Base-by-base conservation (phyloP, 2,888 invertebrate species). In the Periphyllus acericola region DNA sequence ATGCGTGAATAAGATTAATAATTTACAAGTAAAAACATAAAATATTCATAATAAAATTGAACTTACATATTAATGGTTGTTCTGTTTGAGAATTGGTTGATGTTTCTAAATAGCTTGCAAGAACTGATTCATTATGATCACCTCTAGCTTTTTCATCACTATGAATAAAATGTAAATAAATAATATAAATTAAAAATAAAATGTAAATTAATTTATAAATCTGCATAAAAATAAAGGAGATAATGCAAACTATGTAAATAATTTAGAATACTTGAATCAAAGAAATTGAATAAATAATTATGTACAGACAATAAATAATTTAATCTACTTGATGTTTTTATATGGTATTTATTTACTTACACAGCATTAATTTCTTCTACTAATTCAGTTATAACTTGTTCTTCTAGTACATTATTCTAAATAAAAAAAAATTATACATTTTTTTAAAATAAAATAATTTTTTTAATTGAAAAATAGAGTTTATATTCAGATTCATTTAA, bases 101-200 rank as follows among this genome's bases (percentile, higher is more conserved):
- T 25, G 86, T 80, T 80, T 87, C 86, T 74, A 87, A 60, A 87
- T 87, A 87, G n/a, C 32, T 79, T 6, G 86, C 86, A 66, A 87
- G 86, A 34, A 87, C 72, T 5, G 86, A 87, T 87, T 87, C 86
- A 40, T 87, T 87, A 40, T 87, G 34, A 80, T 80, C 80, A 32
- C 80, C 86, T 32, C 3, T 80, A 36, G 79, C 36, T 52, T 87
- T 87, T 80, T 68, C 79, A 68, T 87, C 86, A 32, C 86, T 87
- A 11, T 25, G 36, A 21, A 52, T 34, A 78, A 76, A 36, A 5
- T 25, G 5, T 60, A 46, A 14, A 46, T 3, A 74, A 4, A 0
- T 66, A 29, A 17, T n/a, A n/a, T n/a, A n/a, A n/a, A n/a, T 32
- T 34, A 83, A 5, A 72, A 17, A 40, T 60, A 34, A 36, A n/a